phyloP scores from a whole-genome alignment of 92 coral and sea anemone genomes.

The Meandrina meandrites region DNA sequence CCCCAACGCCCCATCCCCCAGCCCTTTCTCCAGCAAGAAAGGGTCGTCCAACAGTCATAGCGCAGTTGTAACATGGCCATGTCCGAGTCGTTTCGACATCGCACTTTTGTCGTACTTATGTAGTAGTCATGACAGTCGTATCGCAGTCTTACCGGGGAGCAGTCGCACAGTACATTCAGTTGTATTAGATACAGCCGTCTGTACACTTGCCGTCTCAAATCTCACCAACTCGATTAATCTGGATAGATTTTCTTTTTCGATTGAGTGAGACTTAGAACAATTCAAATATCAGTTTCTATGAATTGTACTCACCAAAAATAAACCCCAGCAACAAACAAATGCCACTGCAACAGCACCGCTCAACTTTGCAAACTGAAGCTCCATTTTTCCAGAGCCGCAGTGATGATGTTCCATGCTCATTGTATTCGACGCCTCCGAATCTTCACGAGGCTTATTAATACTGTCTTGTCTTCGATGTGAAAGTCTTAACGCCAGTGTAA shows the following conservation, averaged over 20 bases:
- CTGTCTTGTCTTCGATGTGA: background rate
- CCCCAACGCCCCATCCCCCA: no score
- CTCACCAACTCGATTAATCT: no score
- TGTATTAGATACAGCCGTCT: background rate
- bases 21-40: no score
- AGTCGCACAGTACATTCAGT: background rate
- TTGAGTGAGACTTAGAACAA: background rate
- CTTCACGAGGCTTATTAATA: conserved; percentile 13
- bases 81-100: background rate
- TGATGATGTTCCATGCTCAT: background rate
- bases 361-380: conserved; percentile 88
- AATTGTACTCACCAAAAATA: conserved; percentile 76
- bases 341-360: conserved; percentile 82
- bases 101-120: background rate
- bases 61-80: background rate
- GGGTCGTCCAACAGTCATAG: background rate
- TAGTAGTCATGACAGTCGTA: background rate
- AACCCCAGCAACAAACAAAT: conserved; percentile 87
- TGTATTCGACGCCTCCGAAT: conserved; percentile 24
- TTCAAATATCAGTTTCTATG: background rate
- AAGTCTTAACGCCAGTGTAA: conserved; percentile 63
- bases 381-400: conserved; percentile 55
- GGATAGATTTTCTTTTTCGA: no score
- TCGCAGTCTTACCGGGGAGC: background rate
- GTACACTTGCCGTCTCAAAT: background rate